Base-by-base conservation (phyloP, 1,140 invertebrate genomes). In the Drosophila tani region DNA sequence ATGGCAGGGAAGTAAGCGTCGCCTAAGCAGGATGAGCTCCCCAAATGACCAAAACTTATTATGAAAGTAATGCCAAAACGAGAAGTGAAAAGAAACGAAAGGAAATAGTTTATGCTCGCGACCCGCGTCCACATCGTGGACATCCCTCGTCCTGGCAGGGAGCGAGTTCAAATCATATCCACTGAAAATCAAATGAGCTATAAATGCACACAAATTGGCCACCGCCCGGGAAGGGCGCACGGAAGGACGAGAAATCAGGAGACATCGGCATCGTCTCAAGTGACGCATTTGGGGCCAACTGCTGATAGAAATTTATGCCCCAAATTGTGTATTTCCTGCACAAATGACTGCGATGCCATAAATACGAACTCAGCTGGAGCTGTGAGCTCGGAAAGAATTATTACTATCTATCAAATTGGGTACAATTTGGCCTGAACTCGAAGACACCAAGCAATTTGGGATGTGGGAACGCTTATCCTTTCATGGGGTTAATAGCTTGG, bases 41-140 rank as follows among this genome's bases (percentile, higher is more conserved):
- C 63, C 50, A 78, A 87, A 86, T 86, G 78, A 67, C 83, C 84
- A 88, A 88, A 87, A 87, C 83, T 87, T 87, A 88, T 87, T 87
- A 87, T 83, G 69, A 71, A 87, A 88, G 76, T 87, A 87, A 86
- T 86, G 78, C 79, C 49, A 65, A 55, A 65, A 59, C 51, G 50
- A 82, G 79, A 69, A 68, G 63, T 41, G 56, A 66, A 63, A 50
- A 69, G 70, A 59, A 79, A 51, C 57, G 63, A 70, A 70, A 57
- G 24, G 17, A 57, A 71, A 71, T 71, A 71, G 66, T 71, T 71
- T 47, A 58, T 47, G 68, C 43, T 29, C 27, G 58, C 63, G 27
- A 11, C 40, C n/a, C 24, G 11, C 38, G 27, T 29, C 8, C 58
- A 8, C 58, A 46, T 19, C 11, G 15, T 19, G 21, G 41, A 24